Evolutionary conservation across 2,113 vertebrate species (phyloP), one percentile per base, ranked within the genome.

Genomic region (Proteles cristata): DNA sequence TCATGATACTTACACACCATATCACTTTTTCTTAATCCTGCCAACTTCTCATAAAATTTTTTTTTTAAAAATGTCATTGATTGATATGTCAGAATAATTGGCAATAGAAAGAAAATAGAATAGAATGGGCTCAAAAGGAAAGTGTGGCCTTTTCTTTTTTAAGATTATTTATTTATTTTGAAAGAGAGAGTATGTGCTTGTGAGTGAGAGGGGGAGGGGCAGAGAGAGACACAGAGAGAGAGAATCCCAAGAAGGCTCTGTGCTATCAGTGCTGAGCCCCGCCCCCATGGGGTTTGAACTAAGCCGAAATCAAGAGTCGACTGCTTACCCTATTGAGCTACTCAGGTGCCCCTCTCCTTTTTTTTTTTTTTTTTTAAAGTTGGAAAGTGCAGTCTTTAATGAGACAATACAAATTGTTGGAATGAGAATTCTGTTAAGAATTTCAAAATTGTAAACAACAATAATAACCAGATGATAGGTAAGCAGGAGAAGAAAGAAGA

Each of bases 11-110:
- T 76, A 45, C 14, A 25, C 88, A 97, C 23, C 55, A 83, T 96
- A 93, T 90, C 82, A 97, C 31, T 87, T 98, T 97, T 97, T 97
- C 95, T 98, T 97, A 97, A 98, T 98, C 74, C 50, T 83, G 65
- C 92, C 65, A 90, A 96, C 90, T 97, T 82, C 23, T 92, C 96
- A 89, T 50, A 74, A 39, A 96, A 58, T 68, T 35, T n/a, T 48
- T 61, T 68, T 48, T 61, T 68, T 16, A n/a, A 53, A 81, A 97
- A 97, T 86, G 48, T 92, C 93, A 95, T 77, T 95, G 77, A 21
- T 1, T 69, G 28, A 31, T 88, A 96, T 85, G 5, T 96, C 53
- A 88, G 93, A 96, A 93, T 96, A 58, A 95, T 9, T 93, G 15
- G 68, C 15, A 93, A 83, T 88, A 45, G 79, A 97, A 98, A 92